Base-by-base conservation (phyloP, 2,113 vertebrate species). In the Chaetodon auriga region DNA sequence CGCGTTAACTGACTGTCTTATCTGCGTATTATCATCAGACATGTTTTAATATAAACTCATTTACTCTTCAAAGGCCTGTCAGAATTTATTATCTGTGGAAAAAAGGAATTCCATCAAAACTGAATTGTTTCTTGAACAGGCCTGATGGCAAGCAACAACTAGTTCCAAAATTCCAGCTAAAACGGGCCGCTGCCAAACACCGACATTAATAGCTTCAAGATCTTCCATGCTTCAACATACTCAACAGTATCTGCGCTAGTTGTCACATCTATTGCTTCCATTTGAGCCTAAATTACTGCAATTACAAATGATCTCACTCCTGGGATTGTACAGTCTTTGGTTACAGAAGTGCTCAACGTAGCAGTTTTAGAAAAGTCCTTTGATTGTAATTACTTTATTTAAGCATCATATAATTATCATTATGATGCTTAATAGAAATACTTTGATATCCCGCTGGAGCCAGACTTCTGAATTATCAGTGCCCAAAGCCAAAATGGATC, bases 171-270 rank as follows among this genome's bases (percentile, higher is more conserved):
- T 92, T 93, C 87, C 90, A 76, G 61, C 78, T 76, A 19, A 1
- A 38, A 83, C 55, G 41, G 12, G 45, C 57, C n/a, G 81, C 82
- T 82, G 93, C 85, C 92, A 92, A 88, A 65, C 57, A 2, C 87
- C 73, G 87, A 91, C 88, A 70, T 82, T 92, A 90, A 93, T 90
- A 61, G 83, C 87, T 92, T 91, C 86, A 93, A 93, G 91, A 93
- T 89, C 77, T 63, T 78, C 75, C n/a, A 25, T 57, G 64, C 57
- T 79, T 73, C 58, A 54, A 68, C 77, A 80, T 68, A 82, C 48
- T 73, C 61, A 46, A 74, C 64, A 80, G 57, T 54, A 77, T 87
- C 53, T 80, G 65, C 49, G 78, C 76, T 66, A 60, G 89, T 77
- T 89, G 83, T 82, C 80, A 86, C 75, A 73, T 74, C 18, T 46